Conservation (phyloP, 2,113 vertebrate genomes). For the Lophochroa leadbeateri region DNA sequence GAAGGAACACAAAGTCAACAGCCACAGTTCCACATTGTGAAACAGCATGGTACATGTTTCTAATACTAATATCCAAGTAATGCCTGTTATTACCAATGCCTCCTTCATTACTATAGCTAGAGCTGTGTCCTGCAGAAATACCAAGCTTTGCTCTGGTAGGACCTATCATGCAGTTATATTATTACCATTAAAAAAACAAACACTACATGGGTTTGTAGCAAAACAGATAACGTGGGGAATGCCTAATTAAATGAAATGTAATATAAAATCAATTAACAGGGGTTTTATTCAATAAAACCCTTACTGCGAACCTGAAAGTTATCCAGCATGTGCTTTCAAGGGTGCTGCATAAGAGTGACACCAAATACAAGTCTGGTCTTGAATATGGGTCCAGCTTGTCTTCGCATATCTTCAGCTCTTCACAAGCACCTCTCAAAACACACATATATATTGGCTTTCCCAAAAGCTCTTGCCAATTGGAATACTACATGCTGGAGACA, state of each 20-base stretch:
- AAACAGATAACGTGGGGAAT: background rate
- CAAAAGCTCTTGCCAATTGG: background rate
- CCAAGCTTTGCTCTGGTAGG: background rate
- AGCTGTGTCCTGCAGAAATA: background rate
- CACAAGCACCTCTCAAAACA: background rate
- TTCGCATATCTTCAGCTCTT: background rate
- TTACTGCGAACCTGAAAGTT: background rate
- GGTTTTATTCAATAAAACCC: background rate
- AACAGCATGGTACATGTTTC: background rate
- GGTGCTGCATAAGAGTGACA: background rate
- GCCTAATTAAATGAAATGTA: background rate
- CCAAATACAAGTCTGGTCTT: background rate
- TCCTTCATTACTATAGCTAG: background rate
- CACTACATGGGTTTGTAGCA: background rate
- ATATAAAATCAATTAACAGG: background rate
- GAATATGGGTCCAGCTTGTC: background rate
- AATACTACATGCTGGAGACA: background rate
- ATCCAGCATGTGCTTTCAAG: background rate
- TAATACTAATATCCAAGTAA: background rate
- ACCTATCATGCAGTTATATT: background rate
- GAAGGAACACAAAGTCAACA: background rate
- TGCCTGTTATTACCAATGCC: background rate
- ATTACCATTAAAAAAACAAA: background rate
- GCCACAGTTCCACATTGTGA: rapidly evolving
- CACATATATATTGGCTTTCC: background rate